phyloP scores from a whole-genome alignment of 1,140 invertebrate genomes.

The Aporrectodea caliginosa region DNA sequence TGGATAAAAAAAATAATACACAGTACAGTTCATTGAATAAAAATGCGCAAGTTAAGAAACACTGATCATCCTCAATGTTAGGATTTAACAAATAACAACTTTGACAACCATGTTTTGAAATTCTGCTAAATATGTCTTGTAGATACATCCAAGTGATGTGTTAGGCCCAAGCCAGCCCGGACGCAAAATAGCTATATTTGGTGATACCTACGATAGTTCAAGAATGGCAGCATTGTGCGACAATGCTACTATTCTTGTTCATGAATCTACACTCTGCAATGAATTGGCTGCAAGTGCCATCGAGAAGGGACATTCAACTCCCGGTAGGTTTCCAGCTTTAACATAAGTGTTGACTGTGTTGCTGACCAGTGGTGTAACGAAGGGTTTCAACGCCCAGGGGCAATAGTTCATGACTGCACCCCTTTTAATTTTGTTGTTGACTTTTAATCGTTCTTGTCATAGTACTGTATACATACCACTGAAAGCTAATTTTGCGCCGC shows the following conservation, averaged over 20 bases:
- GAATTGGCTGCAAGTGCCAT: constrained; percentile 48
- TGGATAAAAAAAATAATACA: too few species aligned
- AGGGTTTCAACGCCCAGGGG: too few species aligned
- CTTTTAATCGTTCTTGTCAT: neutral
- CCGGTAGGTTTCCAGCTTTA: constrained; percentile 37
- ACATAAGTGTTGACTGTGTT: neutral
- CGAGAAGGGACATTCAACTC: constrained; percentile 58
- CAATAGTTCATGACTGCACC: neutral
- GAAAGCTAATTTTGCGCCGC: too few species aligned
- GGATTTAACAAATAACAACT: neutral
- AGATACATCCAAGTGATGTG: constrained; percentile 44
- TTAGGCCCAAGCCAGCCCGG: constrained; percentile 48
- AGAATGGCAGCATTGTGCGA: constrained; percentile 45
- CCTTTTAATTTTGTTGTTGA: neutral
- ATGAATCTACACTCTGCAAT: constrained; percentile 57
- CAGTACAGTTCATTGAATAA: neutral
- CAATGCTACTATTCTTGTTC: constrained; percentile 54
- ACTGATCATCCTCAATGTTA: neutral
- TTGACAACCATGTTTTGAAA: neutral
- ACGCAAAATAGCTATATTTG: constrained; percentile 53
- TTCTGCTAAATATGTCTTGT: neutral
- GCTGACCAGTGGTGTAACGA: too few species aligned
- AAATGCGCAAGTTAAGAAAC: neutral
- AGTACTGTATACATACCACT: constrained; percentile 4
- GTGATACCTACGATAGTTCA: constrained; percentile 54